A percentile compares a stretch with the other conserved stretches of the same genome.
Conservation (phyloP, 1,140 invertebrate species). For the Batillaria attramentaria region DNA sequence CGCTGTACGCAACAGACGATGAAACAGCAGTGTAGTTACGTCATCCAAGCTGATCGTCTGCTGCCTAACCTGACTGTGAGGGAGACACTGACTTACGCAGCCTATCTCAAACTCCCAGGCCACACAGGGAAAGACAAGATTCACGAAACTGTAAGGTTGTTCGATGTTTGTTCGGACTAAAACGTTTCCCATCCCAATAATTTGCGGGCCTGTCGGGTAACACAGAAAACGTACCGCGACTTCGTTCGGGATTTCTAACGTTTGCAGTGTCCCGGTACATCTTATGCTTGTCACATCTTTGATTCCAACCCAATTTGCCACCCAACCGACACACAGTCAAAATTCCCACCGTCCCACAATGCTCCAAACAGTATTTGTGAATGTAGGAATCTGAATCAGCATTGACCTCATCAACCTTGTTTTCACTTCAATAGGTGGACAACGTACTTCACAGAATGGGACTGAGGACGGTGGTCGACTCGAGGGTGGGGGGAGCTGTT, state of each 20-base stretch:
- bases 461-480: constrained; percentile 37
- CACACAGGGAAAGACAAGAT: constrained; percentile 20
- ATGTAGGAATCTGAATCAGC: neutral
- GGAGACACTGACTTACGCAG: constrained; percentile 57
- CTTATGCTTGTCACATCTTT: too few species aligned
- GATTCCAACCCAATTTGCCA: too few species aligned
- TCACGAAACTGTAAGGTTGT: constrained; percentile 37
- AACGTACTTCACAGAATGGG: constrained; percentile 45
- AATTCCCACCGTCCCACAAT: too few species aligned
- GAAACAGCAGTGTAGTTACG: constrained; percentile 50
- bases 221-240: too few species aligned
- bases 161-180: neutral
- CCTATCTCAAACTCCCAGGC: constrained; percentile 51
- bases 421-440: constrained; percentile 29
- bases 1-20: constrained; percentile 42
- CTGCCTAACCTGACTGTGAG: constrained; percentile 56
- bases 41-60: constrained; percentile 59
- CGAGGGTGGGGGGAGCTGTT: constrained; percentile 45
- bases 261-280: too few species aligned
- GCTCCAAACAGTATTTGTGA: too few species aligned
- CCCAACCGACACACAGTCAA: too few species aligned
- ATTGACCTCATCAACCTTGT: neutral
- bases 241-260: too few species aligned
- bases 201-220: too few species aligned
- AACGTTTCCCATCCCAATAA: too few species aligned